Conservation (phyloP, 2,113 vertebrate species). For the Festucalex cinctus region DNA sequence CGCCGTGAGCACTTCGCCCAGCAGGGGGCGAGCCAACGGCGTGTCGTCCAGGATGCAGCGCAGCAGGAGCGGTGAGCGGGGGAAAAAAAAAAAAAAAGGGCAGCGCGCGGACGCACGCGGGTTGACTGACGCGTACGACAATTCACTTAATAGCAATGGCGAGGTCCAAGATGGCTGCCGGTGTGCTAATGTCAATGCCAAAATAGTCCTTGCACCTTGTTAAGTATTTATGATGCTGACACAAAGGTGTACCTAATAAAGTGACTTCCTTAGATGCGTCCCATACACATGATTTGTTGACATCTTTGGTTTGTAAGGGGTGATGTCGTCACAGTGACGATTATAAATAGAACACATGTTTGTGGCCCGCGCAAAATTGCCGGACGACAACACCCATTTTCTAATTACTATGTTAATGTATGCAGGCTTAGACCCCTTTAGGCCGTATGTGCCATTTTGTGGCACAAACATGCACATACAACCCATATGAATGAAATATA, state of each 20-base stretch:
- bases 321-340: not conserved
- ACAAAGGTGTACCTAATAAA: not conserved
- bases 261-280: not conserved
- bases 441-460: slow-evolving; percentile 24
- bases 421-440: slow-evolving; percentile 34
- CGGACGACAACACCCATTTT: slow-evolving; percentile 3
- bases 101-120: not conserved
- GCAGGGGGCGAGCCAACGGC: slow-evolving; percentile 56
- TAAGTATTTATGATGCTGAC: not conserved
- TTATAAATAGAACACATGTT: slow-evolving; percentile 37
- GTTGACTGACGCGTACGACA: not conserved
- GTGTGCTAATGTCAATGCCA: not conserved
- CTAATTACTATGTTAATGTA: slow-evolving; percentile 52
- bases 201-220: not conserved
- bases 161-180: not conserved
- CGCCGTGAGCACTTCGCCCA: slow-evolving; percentile 30
- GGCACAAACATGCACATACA: slow-evolving; percentile 4
- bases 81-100: not conserved
- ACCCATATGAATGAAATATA: not conserved
- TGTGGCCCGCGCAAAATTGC: slow-evolving; percentile 36
- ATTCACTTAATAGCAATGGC: not conserved
- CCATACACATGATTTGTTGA: not conserved
- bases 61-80: slow-evolving; percentile 73
- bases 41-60: slow-evolving; percentile 67
- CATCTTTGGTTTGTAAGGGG: not conserved